A percentile compares a stretch with the other conserved stretches of the same genome.
phyloP scores from a whole-genome alignment of 92 coral and sea anemone genomes.

The Plumapathes pennacea region DNA sequence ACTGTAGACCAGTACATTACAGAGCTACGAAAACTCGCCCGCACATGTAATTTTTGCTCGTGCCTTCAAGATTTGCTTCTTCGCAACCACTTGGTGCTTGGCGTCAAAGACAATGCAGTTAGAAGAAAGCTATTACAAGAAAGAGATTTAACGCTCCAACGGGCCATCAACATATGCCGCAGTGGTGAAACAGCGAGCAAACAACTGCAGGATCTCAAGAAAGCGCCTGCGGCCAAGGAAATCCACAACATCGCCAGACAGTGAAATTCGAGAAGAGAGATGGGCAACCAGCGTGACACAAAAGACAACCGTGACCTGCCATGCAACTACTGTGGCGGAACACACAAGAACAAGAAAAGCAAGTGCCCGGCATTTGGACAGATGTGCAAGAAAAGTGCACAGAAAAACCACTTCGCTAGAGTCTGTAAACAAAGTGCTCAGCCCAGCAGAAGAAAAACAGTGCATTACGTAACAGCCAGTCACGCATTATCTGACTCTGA shows the following conservation, averaged over 20 bases:
- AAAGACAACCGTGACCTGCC: neutral
- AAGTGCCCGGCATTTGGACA: conserved; percentile 8
- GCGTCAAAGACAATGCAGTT: conserved; percentile 1
- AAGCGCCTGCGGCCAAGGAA: too few relatives aligned
- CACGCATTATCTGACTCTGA: too few relatives aligned
- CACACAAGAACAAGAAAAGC: neutral
- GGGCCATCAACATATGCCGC: too few relatives aligned
- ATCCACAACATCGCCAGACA: too few relatives aligned
- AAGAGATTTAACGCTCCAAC: neutral
- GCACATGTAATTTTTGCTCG: too few relatives aligned
- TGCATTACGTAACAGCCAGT: conserved; percentile 8
- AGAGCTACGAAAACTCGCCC: too few relatives aligned
- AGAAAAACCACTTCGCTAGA: conserved; percentile 1
- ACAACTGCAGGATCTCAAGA: too few relatives aligned
- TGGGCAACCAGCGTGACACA: neutral
- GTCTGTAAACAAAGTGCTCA: conserved; percentile 2
- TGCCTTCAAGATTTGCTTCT: conserved; percentile 7
- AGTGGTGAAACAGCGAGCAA: too few relatives aligned
- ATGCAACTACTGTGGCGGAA: conserved; percentile 3
- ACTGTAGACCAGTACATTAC: too few relatives aligned
- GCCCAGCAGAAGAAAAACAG: conserved; percentile 1
- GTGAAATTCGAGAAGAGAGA: too few relatives aligned
- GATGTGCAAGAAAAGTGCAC: neutral
- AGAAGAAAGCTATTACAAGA: conserved; percentile 5
- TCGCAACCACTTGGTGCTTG: conserved; percentile 2